phyloP scores from a whole-genome alignment of 2,797 vertebrate species.

The Okamejei kenojei region DNA sequence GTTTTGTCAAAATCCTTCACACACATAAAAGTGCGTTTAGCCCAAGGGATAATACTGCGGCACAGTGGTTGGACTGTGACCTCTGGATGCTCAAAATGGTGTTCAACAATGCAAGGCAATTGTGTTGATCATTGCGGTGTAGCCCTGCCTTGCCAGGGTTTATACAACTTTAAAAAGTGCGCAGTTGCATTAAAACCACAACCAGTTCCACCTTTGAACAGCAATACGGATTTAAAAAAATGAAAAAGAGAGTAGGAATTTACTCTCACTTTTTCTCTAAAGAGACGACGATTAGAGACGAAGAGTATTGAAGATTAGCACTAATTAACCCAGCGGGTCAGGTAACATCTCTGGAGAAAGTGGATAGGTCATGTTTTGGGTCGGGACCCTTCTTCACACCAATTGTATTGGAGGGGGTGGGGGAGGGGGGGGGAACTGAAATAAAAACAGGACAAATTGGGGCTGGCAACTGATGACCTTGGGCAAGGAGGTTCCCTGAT shows the following conservation, averaged over 20 bases:
- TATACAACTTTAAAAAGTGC: background rate
- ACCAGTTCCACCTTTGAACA: background rate
- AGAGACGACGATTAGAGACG: no score
- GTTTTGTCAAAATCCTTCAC: background rate
- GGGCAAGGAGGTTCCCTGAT: no score
- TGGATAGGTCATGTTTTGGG: no score
- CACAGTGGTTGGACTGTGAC: background rate
- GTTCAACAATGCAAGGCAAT: background rate
- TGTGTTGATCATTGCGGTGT: background rate
- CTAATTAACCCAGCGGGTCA: no score
- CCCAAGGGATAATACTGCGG: background rate
- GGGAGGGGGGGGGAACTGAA: no score
- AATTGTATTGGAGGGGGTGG: no score
- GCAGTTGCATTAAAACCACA: background rate
- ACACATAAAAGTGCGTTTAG: background rate
- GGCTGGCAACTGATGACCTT: no score
- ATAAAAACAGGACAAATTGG: no score
- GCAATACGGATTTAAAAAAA: background rate
- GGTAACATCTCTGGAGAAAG: no score
- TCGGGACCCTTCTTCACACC: no score
- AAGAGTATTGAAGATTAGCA: no score
- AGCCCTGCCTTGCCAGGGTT: background rate
- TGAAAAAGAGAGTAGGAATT: background rate
- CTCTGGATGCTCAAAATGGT: background rate
- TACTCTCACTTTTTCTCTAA: background rate